These are phyloP conservation scores for Mus spretus DNA, from an alignment of 2,797 vertebrate genomes.

Conservation along the genomic window DNA sequence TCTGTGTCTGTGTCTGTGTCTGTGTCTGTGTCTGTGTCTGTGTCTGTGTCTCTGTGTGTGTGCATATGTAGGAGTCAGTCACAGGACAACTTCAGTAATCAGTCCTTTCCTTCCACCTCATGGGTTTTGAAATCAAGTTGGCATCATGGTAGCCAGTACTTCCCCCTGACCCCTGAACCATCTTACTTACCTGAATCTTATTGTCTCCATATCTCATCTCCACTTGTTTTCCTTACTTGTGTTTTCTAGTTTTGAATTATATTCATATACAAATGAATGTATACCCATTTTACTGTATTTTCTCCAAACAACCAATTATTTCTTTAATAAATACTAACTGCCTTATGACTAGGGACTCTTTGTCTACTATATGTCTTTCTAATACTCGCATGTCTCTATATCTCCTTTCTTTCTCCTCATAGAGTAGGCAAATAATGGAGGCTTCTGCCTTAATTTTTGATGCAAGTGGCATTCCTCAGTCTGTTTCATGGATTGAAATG, in stretches of 20 bases:
- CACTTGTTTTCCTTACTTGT: conserved; percentile 10
- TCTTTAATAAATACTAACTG: background rate
- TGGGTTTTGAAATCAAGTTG: background rate
- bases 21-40: background rate
- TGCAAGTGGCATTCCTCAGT: background rate
- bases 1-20: background rate
- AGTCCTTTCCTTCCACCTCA: background rate
- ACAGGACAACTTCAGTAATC: background rate
- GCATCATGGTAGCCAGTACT: background rate
- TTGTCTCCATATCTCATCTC: background rate
- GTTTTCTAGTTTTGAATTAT: conserved; percentile 29
- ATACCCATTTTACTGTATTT: background rate
- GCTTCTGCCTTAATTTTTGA: background rate
- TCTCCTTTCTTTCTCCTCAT: background rate
- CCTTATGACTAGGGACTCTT: background rate
- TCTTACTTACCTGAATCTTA: background rate
- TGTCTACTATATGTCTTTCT: background rate
- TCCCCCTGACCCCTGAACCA: accelerated
- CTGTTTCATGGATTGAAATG: background rate
- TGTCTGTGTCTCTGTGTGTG: background rate
- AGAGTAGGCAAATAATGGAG: background rate
- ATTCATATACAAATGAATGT: background rate
- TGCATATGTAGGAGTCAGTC: no score
- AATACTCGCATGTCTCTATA: background rate
- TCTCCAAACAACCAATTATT: background rate